These are phyloP conservation scores for Cotesia typhae DNA, from an alignment of 1,140 invertebrate genomes.

Conservation along the genomic window DNA sequence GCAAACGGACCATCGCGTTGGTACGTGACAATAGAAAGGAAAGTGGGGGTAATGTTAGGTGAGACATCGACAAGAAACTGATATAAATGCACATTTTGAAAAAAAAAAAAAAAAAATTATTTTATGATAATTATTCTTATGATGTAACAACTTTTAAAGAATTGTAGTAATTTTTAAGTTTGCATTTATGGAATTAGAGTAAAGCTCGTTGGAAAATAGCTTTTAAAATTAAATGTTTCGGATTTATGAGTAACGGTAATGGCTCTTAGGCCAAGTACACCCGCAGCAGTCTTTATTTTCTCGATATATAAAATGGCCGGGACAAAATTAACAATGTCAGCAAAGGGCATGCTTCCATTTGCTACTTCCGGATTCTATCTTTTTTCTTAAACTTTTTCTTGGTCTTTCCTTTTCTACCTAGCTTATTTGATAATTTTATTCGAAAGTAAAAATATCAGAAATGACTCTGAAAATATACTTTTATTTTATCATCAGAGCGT, in stretches of 20 bases:
- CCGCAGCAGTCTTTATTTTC: constrained; percentile 41
- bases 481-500: too few relatives aligned
- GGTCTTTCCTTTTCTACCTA: neutral
- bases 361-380: neutral
- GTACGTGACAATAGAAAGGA: constrained; percentile 35
- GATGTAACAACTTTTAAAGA: too few relatives aligned
- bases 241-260: neutral
- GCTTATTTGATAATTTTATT: neutral
- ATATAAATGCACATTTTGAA: neutral
- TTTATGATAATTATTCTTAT: too few relatives aligned
- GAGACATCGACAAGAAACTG: constrained; percentile 13
- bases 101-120: too few relatives aligned
- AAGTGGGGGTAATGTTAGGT: constrained; percentile 27
- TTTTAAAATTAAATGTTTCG: neutral
- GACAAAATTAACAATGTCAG: constrained; percentile 44
- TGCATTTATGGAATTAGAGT: neutral
- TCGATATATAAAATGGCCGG: constrained; percentile 52
- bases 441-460: neutral
- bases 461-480: neutral
- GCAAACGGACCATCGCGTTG: constrained; percentile 24
- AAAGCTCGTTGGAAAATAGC: neutral
- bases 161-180: neutral
- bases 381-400: neutral
- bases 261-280: neutral
- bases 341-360: constrained; percentile 16